Base-by-base conservation (phyloP, 2,888 invertebrate species). In the Trissoscelio sp. region DNA sequence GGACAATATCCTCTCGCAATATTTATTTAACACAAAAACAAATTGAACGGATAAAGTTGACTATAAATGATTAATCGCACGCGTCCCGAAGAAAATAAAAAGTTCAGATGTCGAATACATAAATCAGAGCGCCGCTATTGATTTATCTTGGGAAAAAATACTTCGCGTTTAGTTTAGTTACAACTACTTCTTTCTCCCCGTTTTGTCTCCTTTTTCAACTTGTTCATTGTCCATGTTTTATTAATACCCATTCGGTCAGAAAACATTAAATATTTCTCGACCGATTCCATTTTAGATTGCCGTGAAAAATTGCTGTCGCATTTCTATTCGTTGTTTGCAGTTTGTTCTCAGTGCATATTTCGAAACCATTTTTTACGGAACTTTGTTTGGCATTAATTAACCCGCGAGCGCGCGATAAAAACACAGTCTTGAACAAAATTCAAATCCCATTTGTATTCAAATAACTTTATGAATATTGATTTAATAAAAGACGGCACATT, bases 121-220 rank as follows among this genome's bases (percentile, higher is more conserved):
- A 72, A 72, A 72, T 72, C 62, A 72, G 51, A 53, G 24, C 64
- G 46, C 37, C 22, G 46, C 55, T 64, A 74, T 74, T 64, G 74
- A 74, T 74, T 74, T 74, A 74, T 74, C 57, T 46, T 57, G 18
- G 64, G 6, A 62, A 55, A 57, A 31, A 74, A 72, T 66, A 53
- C 53, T 53, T 24, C 16, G 42, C 70, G 44, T 64, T 39, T 53
- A 53, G 42, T 48, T 73, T 7, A 55, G 46, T 58, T 51, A 20
- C 51, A 28, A 28, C 60, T 11, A 64, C 34, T 48, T 34, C 34
- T 37, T 34, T 37, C 7, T 24, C 24, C 6, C 24, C 24, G 24
- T 24, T 4, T 24, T 4, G 24, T n/a, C n/a, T n/a, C n/a, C n/a
- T 24, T 24, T 24, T 24, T 24, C 70, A 24, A 44, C 62, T 18